Percentiles rank a stretch among this genome's conserved stretches.
These are phyloP conservation scores for Pemphigus obesinymphae DNA, from an alignment of 1,140 invertebrate species.

Conservation along the genomic window DNA sequence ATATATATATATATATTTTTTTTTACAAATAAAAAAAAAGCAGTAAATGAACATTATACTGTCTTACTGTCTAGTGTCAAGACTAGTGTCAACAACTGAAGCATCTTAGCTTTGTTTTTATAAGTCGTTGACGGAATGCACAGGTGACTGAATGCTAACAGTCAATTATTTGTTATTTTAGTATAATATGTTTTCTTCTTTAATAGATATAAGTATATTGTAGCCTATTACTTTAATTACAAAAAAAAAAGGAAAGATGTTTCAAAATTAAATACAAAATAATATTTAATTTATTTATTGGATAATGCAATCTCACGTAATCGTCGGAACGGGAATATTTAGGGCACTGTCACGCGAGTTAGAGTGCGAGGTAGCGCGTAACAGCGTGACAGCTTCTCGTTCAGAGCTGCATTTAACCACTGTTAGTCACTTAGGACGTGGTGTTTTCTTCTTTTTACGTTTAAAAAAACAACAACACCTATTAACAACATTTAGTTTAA, in stretches of 20 bases:
- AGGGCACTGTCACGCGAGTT: conserved; percentile 63
- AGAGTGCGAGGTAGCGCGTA: conserved; percentile 63
- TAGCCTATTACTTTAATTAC: conserved; percentile 35
- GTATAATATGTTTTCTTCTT: conserved; percentile 4
- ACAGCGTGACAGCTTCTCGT: conserved; percentile 62
- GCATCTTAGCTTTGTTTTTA: background rate
- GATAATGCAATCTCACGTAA: conserved; percentile 38
- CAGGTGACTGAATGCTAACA: conserved; percentile 12
- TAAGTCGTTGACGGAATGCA: conserved; percentile 34
- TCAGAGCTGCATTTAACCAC: conserved; percentile 57
- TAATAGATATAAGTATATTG: conserved; percentile 38
- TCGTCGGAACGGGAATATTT: conserved; percentile 45
- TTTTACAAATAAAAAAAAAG: conserved; percentile 20
- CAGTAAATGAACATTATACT: conserved; percentile 18
- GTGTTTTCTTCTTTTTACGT: conserved; percentile 91
- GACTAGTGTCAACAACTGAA: conserved; percentile 34
- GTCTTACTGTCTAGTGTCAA: conserved; percentile 35
- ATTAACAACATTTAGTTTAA: conserved; percentile 55
- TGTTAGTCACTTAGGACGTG: conserved; percentile 72
- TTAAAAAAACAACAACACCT: conserved; percentile 97
- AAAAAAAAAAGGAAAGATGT: conserved; percentile 34
- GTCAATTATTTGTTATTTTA: conserved; percentile 37
- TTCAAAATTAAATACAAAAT: conserved; percentile 36
- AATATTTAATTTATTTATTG: conserved; percentile 12
- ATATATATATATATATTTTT: conserved; percentile 4